These are phyloP conservation scores for Trinorchestia longiramus DNA, from an alignment of 1,140 invertebrate species.

Conservation along the genomic window DNA sequence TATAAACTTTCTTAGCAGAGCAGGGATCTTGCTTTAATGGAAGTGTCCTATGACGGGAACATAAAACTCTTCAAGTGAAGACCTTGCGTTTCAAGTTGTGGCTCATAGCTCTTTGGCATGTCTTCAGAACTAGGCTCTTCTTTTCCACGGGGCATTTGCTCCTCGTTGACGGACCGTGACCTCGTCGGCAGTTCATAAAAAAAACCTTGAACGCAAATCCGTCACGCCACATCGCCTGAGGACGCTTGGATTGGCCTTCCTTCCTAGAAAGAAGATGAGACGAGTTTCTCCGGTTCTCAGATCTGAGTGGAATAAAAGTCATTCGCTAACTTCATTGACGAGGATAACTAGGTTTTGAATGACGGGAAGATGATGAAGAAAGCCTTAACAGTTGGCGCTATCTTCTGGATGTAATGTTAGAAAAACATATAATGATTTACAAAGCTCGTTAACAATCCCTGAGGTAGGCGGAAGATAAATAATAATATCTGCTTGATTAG, in stretches of 20 bases:
- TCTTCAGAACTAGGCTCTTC: neutral
- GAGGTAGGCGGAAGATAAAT: neutral
- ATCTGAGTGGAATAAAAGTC: neutral
- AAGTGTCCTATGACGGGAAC: too few species aligned
- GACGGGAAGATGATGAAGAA: neutral
- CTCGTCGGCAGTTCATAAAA: constrained; percentile 6
- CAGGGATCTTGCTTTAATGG: too few species aligned
- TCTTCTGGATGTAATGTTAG: neutral
- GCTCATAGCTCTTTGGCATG: neutral
- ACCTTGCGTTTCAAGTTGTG: too few species aligned
- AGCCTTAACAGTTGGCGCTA: neutral
- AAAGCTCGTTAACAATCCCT: neutral
- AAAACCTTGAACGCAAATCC: neutral
- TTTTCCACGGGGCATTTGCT: neutral
- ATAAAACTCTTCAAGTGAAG: too few species aligned
- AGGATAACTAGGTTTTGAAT: neutral
- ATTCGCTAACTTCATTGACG: neutral
- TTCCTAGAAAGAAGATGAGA: neutral
- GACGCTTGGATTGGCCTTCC: neutral
- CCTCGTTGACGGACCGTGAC: neutral
- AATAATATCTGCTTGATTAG: neutral
- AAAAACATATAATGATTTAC: neutral
- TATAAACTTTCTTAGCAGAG: too few species aligned
- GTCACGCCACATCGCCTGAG: neutral
- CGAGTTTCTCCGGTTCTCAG: neutral